Evolutionary conservation across 2,888 invertebrate genomes (phyloP), one percentile per base, ranked within the genome.

Genomic region (Hermaeophaga mercurialis): DNA sequence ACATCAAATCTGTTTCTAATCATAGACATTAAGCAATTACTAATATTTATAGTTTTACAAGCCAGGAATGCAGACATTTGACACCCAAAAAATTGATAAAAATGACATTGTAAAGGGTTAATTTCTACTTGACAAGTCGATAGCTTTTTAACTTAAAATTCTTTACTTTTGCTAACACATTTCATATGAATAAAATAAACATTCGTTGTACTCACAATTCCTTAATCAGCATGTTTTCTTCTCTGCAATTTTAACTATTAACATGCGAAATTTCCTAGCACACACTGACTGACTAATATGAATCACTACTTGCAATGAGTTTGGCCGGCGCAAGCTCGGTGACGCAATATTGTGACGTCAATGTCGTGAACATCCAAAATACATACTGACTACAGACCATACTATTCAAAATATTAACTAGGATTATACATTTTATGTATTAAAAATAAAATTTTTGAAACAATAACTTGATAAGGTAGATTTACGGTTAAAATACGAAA

Each of bases 281-380:
- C 63, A 58, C 62, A 61, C 56, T 62, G 61, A 43, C n/a, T n/a
- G n/a, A n/a, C 47, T 47, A 34, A 26, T 80, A 80, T 81, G 78
- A 79, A 78, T 80, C 77, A 81, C 81, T 80, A 78, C 78, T 78
- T 78, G 75, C 77, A 78, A 63, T 79, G 66, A 66, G 71, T 68
- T 80, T 80, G 80, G 82, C 62, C 78, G 78, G 83, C 83, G 84
- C 84, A 83, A 78, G 82, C 82, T 80, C 82, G 73, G 76, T 84
- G 84, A 83, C 84, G 83, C 83, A 84, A 82, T 80, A 80, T 81
- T 77, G 73, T 83, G 83, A 83, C 84, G 84, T 84, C 82, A 82
- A 67, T 67, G 48, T 54, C 48, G 49, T 58, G n/a, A 38, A 17
- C 49, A 12, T 22, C 14, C 47, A 55, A 28, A 31, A 43, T 11